Percentiles rank a stretch among this genome's conserved stretches.
These are phyloP conservation scores for Manis crassicaudata DNA, from an alignment of 2,797 vertebrate genomes.

Conservation along the genomic window DNA sequence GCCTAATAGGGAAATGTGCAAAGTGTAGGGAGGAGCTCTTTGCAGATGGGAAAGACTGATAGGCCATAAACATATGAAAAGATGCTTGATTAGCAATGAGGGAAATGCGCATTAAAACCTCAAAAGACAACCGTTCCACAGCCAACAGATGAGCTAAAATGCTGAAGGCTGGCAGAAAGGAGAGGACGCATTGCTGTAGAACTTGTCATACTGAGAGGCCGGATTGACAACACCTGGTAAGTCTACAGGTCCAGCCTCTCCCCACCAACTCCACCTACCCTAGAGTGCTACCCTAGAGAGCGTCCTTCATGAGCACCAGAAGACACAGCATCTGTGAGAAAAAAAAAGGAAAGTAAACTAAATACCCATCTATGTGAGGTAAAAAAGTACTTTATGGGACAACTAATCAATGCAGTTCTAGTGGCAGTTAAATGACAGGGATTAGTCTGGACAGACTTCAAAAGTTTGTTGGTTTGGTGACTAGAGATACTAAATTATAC, in stretches of 20 bases:
- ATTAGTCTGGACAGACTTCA: background rate
- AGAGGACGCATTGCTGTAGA: background rate
- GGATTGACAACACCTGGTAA: background rate
- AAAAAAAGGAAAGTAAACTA: background rate
- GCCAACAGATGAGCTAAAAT: background rate
- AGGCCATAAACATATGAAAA: background rate
- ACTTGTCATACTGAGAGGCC: background rate
- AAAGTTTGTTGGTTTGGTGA: background rate
- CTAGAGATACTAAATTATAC: background rate
- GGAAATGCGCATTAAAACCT: background rate
- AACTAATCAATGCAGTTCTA: background rate
- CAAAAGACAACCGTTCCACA: background rate
- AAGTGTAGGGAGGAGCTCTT: background rate
- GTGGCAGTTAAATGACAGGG: background rate
- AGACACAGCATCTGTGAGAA: background rate
- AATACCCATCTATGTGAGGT: background rate
- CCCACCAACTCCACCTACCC: background rate
- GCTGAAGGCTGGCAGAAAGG: background rate
- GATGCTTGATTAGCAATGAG: background rate
- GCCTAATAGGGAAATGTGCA: background rate
- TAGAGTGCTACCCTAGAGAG: background rate
- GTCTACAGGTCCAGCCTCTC: background rate
- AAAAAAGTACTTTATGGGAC: background rate
- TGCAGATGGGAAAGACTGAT: background rate
- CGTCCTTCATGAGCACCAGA: fast-evolving